Evolutionary conservation across 2,888 invertebrate species (phyloP).

Genomic region (Mimachlamys varia): DNA sequence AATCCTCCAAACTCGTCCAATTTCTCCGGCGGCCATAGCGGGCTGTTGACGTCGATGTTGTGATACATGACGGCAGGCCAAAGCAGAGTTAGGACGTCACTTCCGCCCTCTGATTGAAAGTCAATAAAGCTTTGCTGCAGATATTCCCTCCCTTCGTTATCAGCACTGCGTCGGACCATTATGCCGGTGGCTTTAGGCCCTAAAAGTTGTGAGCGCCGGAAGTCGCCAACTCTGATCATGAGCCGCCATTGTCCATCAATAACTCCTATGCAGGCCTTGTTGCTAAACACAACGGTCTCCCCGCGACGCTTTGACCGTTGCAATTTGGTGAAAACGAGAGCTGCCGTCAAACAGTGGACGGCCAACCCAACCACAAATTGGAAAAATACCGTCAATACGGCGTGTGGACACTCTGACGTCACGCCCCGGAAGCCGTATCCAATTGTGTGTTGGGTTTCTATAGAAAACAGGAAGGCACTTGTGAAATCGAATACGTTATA

Average conservation of each 20-base stretch:
- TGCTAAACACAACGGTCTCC: constrained; percentile 95
- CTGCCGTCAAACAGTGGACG: constrained; percentile 88
- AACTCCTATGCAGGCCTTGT: constrained; percentile 93
- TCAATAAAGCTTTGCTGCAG: constrained; percentile 96
- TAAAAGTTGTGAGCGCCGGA: constrained; percentile 76
- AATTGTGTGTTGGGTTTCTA: constrained; percentile 98
- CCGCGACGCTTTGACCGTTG: constrained; percentile 97
- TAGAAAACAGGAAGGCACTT: constrained; percentile 96
- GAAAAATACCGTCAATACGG: constrained; percentile 93
- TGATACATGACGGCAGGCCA: constrained; percentile 87
- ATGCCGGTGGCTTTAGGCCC: constrained; percentile 97
- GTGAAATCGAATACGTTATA: constrained; percentile 93
- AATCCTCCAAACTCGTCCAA: constrained; percentile 85
- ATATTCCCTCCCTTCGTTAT: constrained; percentile 93
- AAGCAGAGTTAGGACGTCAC: constrained; percentile 96
- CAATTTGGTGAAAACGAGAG: constrained; percentile 94
- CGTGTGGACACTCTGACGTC: constrained; percentile 95
- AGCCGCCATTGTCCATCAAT: constrained; percentile 80
- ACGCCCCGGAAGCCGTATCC: constrained; percentile 93
- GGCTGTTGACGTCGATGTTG: constrained; percentile 89
- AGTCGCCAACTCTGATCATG: constrained; percentile 81
- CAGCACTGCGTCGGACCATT: constrained; percentile 93
- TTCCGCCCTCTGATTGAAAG: constrained; percentile 94
- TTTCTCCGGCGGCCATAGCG: constrained; percentile 94
- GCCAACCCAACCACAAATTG: constrained; percentile 94